A percentile compares a stretch with the other conserved stretches of the same genome.
Conservation (phyloP, 2,113 vertebrate species). For the Mesitornis unicolor region DNA sequence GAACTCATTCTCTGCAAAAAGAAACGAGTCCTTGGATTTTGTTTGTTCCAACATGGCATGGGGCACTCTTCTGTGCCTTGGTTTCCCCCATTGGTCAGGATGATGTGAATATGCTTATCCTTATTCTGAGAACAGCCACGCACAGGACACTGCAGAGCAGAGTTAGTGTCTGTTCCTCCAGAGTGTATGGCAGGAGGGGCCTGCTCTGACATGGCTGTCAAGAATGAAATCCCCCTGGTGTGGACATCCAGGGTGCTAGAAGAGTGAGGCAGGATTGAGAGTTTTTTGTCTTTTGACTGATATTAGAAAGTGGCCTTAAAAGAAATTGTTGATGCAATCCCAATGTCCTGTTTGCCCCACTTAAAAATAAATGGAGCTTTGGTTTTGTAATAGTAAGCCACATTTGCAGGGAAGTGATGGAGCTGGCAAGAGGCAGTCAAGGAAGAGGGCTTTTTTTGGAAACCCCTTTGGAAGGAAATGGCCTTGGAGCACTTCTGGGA, state of each 20-base stretch:
- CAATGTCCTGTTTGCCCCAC: neutral
- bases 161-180: neutral
- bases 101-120: neutral
- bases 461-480: neutral
- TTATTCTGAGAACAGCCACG: neutral
- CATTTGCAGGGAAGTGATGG: neutral
- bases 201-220: neutral
- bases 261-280: neutral
- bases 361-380: neutral
- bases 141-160: rapidly evolving
- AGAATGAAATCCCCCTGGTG: neutral
- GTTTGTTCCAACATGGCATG: neutral
- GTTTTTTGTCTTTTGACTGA: neutral
- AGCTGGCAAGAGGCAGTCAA: neutral
- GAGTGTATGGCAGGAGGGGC: neutral
- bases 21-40: neutral
- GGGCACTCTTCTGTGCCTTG: neutral
- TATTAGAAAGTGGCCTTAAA: neutral
- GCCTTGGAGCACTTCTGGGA: neutral
- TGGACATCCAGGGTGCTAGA: neutral
- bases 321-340: neutral
- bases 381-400: neutral
- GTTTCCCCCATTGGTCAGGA: neutral
- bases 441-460: neutral
- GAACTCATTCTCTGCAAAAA: neutral